Evolutionary conservation across 2,797 vertebrate genomes (phyloP).

Genomic region (Phoeniculus purpureus): DNA sequence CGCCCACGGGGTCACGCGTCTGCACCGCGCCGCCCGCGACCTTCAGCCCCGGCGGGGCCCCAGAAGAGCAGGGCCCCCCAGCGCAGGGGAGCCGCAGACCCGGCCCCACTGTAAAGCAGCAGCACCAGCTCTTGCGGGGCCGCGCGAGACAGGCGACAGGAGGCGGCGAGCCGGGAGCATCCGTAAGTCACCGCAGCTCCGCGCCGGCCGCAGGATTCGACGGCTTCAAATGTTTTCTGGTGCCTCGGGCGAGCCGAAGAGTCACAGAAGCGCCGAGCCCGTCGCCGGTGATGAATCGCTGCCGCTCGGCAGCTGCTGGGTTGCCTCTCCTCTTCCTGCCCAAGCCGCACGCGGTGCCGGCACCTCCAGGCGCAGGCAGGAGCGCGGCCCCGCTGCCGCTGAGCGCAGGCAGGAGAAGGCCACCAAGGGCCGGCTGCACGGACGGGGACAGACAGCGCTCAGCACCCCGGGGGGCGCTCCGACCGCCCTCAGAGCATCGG

Average conservation of each 20-base stretch:
- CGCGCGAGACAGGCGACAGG: slow-evolving; percentile 62
- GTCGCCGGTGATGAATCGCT: not conserved
- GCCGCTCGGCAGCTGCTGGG: slow-evolving; percentile 4
- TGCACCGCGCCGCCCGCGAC: not conserved
- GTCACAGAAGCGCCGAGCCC: slow-evolving; percentile 36
- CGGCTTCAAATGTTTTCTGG: slow-evolving; percentile 55
- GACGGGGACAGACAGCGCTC: not conserved
- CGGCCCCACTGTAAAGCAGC: slow-evolving; percentile 20
- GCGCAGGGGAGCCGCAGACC: slow-evolving; percentile 27
- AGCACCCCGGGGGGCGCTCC: too few species aligned
- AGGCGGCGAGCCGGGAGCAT: slow-evolving; percentile 48
- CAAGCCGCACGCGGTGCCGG: too few species aligned
- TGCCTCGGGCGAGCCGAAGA: slow-evolving; percentile 54
- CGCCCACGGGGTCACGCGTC: fast-evolving
- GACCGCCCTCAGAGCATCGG: not conserved
- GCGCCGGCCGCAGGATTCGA: slow-evolving; percentile 55
- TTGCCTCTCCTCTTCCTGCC: not conserved
- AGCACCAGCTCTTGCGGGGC: slow-evolving; percentile 44
- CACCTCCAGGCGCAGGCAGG: too few species aligned
- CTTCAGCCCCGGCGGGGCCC: not conserved
- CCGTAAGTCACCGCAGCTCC: slow-evolving; percentile 59
- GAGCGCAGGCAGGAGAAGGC: not conserved
- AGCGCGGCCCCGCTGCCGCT: too few species aligned
- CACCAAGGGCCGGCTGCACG: not conserved
- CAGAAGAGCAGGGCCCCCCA: not conserved